A percentile compares a stretch with the other conserved stretches of the same genome.
These are phyloP conservation scores for Lutjanus argentimaculatus DNA, from an alignment of 2,797 vertebrate species.

Conservation along the genomic window DNA sequence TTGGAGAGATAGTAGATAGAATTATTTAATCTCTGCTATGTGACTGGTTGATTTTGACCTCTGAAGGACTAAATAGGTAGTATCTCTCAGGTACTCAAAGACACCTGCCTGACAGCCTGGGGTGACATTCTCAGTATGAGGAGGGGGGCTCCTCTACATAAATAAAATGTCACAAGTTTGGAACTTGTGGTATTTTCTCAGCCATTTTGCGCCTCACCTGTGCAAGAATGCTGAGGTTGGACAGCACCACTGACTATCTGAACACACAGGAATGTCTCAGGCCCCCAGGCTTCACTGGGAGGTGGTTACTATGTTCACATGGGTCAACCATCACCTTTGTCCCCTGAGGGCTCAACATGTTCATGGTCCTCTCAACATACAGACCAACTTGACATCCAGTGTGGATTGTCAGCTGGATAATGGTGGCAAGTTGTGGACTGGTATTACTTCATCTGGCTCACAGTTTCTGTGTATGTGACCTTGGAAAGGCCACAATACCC, in stretches of 20 bases:
- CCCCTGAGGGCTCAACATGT: background rate
- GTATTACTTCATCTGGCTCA: background rate
- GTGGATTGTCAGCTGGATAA: background rate
- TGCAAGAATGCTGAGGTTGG: background rate
- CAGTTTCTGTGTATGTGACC: no score
- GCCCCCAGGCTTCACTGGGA: background rate
- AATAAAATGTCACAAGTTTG: background rate
- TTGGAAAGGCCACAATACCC: no score
- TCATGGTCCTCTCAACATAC: background rate
- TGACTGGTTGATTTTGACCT: no score
- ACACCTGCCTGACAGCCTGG: no score
- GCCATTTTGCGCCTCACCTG: background rate
- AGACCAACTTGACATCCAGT: background rate
- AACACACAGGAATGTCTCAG: background rate
- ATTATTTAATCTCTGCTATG: no score
- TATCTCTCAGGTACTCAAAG: no score
- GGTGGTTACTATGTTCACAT: background rate
- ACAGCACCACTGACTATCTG: background rate
- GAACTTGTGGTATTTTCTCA: background rate
- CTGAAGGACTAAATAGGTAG: no score
- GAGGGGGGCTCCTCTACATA: background rate
- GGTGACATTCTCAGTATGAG: no score
- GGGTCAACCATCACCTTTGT: background rate
- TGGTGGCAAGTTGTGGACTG: no score
- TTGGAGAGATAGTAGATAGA: no score